Evolutionary conservation across 2,797 vertebrate genomes (phyloP).

Genomic region (Peromyscus nudipes): DNA sequence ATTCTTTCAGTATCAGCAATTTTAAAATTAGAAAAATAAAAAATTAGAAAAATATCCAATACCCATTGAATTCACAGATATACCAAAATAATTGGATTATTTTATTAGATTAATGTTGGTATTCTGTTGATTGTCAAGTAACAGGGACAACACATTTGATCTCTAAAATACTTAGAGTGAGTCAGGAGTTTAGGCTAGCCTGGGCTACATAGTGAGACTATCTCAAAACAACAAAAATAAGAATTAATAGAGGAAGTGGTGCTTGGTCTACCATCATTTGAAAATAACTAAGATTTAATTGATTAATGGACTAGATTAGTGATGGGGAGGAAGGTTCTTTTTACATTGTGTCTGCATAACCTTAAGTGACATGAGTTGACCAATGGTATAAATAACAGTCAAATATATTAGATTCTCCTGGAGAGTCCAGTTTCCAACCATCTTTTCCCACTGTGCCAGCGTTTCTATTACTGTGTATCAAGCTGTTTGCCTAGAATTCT

Average conservation of each 20-base stretch:
- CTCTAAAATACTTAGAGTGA: neutral
- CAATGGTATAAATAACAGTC: neutral
- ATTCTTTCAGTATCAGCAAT: too few relatives aligned
- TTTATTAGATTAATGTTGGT: neutral
- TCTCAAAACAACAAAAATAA: neutral
- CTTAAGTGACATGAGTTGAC: neutral
- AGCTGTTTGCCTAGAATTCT: neutral
- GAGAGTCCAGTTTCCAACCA: neutral
- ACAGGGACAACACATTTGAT: neutral
- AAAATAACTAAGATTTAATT: neutral
- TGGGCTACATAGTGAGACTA: neutral
- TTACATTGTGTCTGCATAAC: neutral
- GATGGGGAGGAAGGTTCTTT: neutral
- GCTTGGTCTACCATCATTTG: neutral
- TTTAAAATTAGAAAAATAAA: neutral
- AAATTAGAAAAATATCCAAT: neutral
- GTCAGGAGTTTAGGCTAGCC: neutral
- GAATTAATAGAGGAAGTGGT: neutral
- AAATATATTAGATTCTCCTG: neutral
- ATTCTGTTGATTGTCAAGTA: neutral
- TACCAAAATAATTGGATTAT: neutral
- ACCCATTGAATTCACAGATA: neutral
- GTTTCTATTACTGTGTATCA: neutral
- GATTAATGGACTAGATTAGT: neutral
- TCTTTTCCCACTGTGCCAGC: neutral